These are phyloP conservation scores for Antennarius maculatus DNA, from an alignment of 2,797 vertebrate genomes.

Conservation along the genomic window DNA sequence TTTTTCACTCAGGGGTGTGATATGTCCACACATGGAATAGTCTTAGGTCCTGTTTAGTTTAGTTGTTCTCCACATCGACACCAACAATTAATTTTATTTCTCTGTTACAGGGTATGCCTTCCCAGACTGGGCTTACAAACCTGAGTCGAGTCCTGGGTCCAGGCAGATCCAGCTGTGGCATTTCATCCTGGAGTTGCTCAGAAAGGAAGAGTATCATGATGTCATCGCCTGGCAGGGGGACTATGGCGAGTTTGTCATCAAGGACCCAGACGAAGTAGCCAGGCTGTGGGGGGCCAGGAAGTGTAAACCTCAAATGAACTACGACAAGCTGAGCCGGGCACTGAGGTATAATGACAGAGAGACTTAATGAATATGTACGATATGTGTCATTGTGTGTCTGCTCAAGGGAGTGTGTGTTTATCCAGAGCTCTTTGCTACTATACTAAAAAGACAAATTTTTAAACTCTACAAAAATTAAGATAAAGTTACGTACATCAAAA, in stretches of 20 bases:
- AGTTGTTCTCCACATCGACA: not conserved
- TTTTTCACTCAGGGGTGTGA: not conserved
- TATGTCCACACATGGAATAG: no score
- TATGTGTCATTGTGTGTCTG: slow-evolving; percentile 2
- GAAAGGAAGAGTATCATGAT: slow-evolving; percentile 91
- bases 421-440: slow-evolving; percentile 2
- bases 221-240: slow-evolving; percentile 95
- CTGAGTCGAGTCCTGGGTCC: slow-evolving; percentile 90
- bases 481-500: not conserved
- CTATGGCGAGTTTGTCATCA: slow-evolving; percentile 94
- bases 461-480: not conserved
- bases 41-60: slow-evolving; percentile 2
- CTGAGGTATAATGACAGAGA: slow-evolving; percentile 79
- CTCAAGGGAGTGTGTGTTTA: not conserved
- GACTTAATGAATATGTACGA: not conserved
- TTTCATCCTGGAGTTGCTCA: slow-evolving; percentile 91
- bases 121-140: slow-evolving; percentile 94
- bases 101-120: slow-evolving; percentile 85
- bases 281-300: slow-evolving; percentile 92
- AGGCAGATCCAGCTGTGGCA: slow-evolving; percentile 95
- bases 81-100: slow-evolving; percentile 26
- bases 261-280: slow-evolving; percentile 92
- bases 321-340: slow-evolving; percentile 92
- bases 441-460: not conserved
- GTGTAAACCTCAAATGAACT: slow-evolving; percentile 95